Percentiles rank a stretch among this genome's conserved stretches.
phyloP scores from a whole-genome alignment of 2,888 invertebrate species.

The Epirrhoe alternata region DNA sequence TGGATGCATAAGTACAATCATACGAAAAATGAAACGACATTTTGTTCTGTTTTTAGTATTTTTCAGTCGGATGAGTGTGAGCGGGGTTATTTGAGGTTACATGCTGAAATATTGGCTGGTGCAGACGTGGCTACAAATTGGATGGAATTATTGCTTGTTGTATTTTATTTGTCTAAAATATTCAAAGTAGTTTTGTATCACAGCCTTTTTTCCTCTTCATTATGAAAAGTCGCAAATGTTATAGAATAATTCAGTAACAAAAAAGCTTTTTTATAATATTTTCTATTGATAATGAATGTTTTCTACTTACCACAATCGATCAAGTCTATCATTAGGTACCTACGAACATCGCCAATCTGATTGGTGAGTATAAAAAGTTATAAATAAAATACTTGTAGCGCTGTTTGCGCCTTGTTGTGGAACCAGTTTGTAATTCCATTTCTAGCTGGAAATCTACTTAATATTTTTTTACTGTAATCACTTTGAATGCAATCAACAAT shows the following conservation, averaged over 20 bases:
- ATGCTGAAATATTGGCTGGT: conserved; percentile 16
- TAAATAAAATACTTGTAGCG: not conserved
- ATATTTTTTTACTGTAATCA: conserved; percentile 3
- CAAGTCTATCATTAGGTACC: not conserved
- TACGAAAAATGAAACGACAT: conserved; percentile 40
- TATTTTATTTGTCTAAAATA: no score
- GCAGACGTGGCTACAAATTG: conserved; percentile 19
- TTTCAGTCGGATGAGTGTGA: conserved; percentile 47
- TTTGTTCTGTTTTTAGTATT: conserved; percentile 50
- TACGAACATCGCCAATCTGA: not conserved
- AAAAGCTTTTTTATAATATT: no score
- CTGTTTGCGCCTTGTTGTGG: not conserved
- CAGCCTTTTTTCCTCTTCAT: no score
- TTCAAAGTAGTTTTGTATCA: no score
- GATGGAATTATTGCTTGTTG: not conserved
- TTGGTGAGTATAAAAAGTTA: not conserved
- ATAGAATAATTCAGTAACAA: no score
- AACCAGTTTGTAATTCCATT: not conserved
- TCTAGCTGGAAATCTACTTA: not conserved
- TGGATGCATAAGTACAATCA: conserved; percentile 61
- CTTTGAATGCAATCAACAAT: conserved; percentile 3
- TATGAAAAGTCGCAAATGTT: no score
- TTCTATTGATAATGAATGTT: no score
- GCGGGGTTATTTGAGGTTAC: conserved; percentile 39
- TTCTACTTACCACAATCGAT: not conserved